Evolutionary conservation across 1,140 invertebrate species (phyloP).

Genomic region (Coenobita brevimanus): DNA sequence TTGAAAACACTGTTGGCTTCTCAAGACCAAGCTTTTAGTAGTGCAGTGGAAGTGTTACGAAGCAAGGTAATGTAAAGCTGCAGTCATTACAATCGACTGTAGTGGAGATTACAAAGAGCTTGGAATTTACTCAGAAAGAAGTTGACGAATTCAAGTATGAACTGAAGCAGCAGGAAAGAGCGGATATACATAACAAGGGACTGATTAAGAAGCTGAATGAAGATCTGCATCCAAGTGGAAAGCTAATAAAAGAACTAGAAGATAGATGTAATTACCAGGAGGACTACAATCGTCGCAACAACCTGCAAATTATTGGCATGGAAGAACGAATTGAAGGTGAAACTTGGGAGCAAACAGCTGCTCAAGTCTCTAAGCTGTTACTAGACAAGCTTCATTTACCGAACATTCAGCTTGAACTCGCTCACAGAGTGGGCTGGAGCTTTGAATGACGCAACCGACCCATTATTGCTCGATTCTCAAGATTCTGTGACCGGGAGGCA

Average conservation of each 20-base stretch:
- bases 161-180: neutral
- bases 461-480: neutral
- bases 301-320: neutral
- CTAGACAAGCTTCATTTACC: neutral
- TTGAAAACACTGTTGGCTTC: too few relatives aligned
- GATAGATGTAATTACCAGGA: neutral
- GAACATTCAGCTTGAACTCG: neutral
- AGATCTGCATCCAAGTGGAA: neutral
- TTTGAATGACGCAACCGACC: too few relatives aligned
- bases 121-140: too few relatives aligned
- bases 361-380: neutral
- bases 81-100: too few relatives aligned
- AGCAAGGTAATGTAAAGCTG: too few relatives aligned
- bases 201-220: neutral
- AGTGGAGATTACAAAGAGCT: too few relatives aligned
- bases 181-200: neutral
- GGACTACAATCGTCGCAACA: conserved; percentile 6
- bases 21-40: too few relatives aligned
- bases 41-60: too few relatives aligned
- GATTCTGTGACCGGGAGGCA: too few relatives aligned
- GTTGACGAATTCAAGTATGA: neutral
- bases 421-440: neutral
- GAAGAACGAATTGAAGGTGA: neutral
- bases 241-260: neutral
- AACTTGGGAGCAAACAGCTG: conserved; percentile 14